Percentiles rank a stretch among this genome's conserved stretches.
These are phyloP conservation scores for Nephila pilipes DNA, from an alignment of 1,140 invertebrate species.

Conservation along the genomic window DNA sequence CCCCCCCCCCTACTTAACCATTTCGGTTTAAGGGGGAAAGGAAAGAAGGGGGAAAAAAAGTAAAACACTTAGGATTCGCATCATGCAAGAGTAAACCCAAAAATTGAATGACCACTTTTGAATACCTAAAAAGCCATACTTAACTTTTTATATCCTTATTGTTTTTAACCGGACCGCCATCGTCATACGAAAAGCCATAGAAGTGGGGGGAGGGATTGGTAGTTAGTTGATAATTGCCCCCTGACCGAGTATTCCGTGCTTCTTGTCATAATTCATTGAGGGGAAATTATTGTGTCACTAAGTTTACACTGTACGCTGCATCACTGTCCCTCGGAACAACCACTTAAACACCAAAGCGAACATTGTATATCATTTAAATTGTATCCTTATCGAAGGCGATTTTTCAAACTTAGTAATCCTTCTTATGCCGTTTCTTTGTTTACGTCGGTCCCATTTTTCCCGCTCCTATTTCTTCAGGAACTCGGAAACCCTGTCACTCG, in stretches of 20 bases:
- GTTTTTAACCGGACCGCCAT: neutral
- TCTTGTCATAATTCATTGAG: constrained; percentile 57
- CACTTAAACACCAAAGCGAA: constrained; percentile 20
- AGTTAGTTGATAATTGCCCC: neutral
- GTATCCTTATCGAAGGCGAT: constrained; percentile 44
- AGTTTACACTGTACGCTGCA: constrained; percentile 64
- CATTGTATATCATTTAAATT: constrained; percentile 60
- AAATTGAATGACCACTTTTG: constrained; percentile 60
- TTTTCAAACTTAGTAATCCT: constrained; percentile 42
- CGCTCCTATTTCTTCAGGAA: constrained; percentile 8
- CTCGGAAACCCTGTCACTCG: constrained; percentile 14
- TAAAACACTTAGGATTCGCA: neutral
- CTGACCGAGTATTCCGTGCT: constrained; percentile 2
- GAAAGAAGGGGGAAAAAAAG: neutral
- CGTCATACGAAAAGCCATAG: neutral
- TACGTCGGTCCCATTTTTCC: neutral
- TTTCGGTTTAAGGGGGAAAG: neutral
- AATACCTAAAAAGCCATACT: constrained; percentile 56
- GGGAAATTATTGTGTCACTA: constrained; percentile 66
- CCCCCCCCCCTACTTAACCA: neutral
- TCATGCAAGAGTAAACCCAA: constrained; percentile 68
- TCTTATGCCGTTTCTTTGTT: neutral
- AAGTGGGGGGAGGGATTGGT: neutral
- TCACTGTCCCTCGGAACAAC: constrained; percentile 37
- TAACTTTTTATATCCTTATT: constrained; percentile 41